Percentiles rank a stretch among this genome's conserved stretches.
These are phyloP conservation scores for Pycnomerus fuliginosus DNA, from an alignment of 2,888 invertebrate species.

Conservation along the genomic window DNA sequence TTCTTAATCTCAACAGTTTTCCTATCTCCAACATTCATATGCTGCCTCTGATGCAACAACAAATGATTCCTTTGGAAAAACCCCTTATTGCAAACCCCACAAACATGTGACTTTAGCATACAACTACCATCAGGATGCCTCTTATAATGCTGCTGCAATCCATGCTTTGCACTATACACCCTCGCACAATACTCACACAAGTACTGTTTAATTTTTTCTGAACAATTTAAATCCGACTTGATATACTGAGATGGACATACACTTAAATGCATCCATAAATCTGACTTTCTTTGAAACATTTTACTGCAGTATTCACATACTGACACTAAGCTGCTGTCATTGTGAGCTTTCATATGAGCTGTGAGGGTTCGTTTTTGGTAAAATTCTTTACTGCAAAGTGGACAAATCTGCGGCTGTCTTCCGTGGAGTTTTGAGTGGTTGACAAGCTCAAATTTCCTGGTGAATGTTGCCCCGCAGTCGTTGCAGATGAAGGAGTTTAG, in stretches of 20 bases:
- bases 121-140: constrained; percentile 80
- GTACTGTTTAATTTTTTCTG: too few species aligned
- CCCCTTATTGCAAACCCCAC: constrained; percentile 78
- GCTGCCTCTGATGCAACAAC: constrained; percentile 72
- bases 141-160: constrained; percentile 75
- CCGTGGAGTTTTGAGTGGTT: constrained; percentile 83
- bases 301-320: too few species aligned
- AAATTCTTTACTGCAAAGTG: constrained; percentile 82
- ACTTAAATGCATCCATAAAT: too few species aligned
- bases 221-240: too few species aligned
- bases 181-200: constrained; percentile 79
- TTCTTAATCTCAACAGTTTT: not conserved
- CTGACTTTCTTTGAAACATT: too few species aligned
- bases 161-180: constrained; percentile 81
- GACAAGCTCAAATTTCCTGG: constrained; percentile 81
- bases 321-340: too few species aligned
- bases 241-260: too few species aligned
- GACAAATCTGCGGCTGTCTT: constrained; percentile 76
- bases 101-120: constrained; percentile 75
- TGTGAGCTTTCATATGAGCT: constrained; percentile 77
- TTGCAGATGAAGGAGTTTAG: constrained; percentile 92
- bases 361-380: constrained; percentile 79
- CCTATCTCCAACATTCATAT: constrained; percentile 17
- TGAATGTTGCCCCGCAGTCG: constrained; percentile 84
- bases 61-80: constrained; percentile 86